Evolutionary conservation across 2,888 invertebrate species (phyloP).

Genomic region (Nomada hirtipes): DNA sequence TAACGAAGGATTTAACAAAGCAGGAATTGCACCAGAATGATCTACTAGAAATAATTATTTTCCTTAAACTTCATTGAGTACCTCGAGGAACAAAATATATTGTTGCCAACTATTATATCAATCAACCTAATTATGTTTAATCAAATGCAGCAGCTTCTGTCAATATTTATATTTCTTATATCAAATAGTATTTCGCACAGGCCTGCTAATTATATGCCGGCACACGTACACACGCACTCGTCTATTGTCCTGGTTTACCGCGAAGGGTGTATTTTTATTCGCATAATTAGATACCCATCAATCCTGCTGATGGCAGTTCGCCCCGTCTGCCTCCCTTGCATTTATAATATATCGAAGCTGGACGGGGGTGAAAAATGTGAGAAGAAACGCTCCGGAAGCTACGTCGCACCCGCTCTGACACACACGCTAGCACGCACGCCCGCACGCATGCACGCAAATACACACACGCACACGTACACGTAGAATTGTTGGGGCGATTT

Average conservation of each 20-base stretch:
- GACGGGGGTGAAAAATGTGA: constrained; percentile 27
- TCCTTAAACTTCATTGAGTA: no score
- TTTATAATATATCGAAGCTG: constrained; percentile 48
- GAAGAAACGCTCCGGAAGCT: constrained; percentile 31
- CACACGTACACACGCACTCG: neutral
- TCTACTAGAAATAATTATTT: no score
- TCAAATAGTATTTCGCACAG: neutral
- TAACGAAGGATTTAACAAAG: no score
- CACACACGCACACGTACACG: no score
- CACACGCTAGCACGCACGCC: no score
- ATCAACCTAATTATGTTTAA: no score
- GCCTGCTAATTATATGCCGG: constrained; percentile 1
- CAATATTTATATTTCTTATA: no score
- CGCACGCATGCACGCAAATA: neutral
- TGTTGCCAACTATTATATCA: no score
- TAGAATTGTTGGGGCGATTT: constrained; percentile 20
- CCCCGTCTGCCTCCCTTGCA: constrained; percentile 44
- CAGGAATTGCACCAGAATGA: no score
- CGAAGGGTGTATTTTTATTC: constrained; percentile 73
- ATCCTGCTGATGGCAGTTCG: constrained; percentile 73
- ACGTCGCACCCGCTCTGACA: neutral
- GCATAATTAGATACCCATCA: constrained; percentile 80
- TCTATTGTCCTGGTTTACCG: constrained; percentile 34
- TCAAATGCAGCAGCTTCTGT: no score
- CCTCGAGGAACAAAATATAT: no score